A percentile compares a stretch with the other conserved stretches of the same genome.
Conservation (phyloP, 1,140 invertebrate species). For the Chlorops oryzae region DNA sequence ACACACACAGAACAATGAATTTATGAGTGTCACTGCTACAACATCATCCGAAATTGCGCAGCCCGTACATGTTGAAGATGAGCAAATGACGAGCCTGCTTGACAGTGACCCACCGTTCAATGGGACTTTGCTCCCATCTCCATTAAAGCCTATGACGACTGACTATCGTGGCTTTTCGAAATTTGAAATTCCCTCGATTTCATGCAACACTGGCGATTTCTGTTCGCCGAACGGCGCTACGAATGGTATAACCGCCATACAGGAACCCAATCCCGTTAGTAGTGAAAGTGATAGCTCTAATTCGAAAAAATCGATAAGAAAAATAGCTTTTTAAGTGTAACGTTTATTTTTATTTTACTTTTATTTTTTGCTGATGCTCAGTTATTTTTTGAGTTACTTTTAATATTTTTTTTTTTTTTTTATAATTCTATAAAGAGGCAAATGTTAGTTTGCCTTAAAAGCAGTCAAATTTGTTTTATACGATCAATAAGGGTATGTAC, state of each 20-base stretch:
- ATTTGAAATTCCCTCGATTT: conserved; percentile 64
- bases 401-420: too few species aligned
- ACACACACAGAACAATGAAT: too few species aligned
- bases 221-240: conserved; percentile 27
- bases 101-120: conserved; percentile 53
- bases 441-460: too few species aligned
- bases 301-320: neutral
- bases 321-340: neutral
- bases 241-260: neutral
- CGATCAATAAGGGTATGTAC: too few species aligned
- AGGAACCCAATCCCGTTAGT: neutral
- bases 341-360: too few species aligned
- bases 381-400: neutral
- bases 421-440: too few species aligned
- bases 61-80: too few species aligned
- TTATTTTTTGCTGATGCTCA: neutral
- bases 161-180: conserved; percentile 63
- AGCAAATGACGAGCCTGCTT: conserved; percentile 49
- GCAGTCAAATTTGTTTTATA: too few species aligned
- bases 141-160: conserved; percentile 53
- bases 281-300: neutral
- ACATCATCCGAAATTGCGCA: conserved; percentile 8
- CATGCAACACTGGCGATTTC: conserved; percentile 62
- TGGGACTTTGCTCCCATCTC: conserved; percentile 58
- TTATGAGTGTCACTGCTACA: conserved; percentile 7